Base-by-base conservation (phyloP, 1,140 invertebrate genomes). In the Pseudomyrmex dendroicus region DNA sequence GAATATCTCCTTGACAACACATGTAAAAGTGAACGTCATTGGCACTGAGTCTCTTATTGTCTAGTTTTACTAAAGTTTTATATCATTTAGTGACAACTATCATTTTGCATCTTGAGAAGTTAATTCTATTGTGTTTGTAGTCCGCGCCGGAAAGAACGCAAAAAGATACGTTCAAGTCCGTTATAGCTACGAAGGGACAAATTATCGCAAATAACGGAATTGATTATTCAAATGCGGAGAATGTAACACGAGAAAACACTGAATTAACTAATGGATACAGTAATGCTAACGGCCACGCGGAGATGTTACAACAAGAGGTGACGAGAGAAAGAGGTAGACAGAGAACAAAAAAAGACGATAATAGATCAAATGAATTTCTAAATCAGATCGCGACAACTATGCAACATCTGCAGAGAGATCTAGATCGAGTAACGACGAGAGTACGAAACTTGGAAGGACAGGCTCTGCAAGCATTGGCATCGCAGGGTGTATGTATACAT, bases 401-500 rank as follows among this genome's bases (percentile, higher is more conserved):
- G 73, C 91, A 91, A 59, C 91, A 93, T 89, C 88, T 94, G 46
- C 93, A 94, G 73, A 91, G 90, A 84, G 93, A 94, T 82, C 64
- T 94, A 8, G 93, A 94, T 50, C 91, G 93, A 84, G 90, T 94
- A 90, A 93, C 91, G 0, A 89, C 91, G 0, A 90, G 91, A 74
- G 92, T 94, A 35, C 86, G 90, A 44, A 90, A 90, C 82, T 87
- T 94, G 61, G 94, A 94, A 74, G 92, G 93, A 9, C 90, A 90
- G 78, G 89, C 88, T 7, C 83, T 92, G 5, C 86, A 89, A 46
- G 88, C 87, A 9, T 44, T 92, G 17, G 77, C 90, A 12, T 87
- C 90, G 10, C 82, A 86, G 68, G 67, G 72, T 25, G 89, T 91
- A 66, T 54, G 82, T 83, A 25, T 35, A 35, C 9, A 8, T 17